These are phyloP conservation scores for Lamellibrachia luymesi DNA, from an alignment of 1,140 invertebrate genomes.

Conservation along the genomic window DNA sequence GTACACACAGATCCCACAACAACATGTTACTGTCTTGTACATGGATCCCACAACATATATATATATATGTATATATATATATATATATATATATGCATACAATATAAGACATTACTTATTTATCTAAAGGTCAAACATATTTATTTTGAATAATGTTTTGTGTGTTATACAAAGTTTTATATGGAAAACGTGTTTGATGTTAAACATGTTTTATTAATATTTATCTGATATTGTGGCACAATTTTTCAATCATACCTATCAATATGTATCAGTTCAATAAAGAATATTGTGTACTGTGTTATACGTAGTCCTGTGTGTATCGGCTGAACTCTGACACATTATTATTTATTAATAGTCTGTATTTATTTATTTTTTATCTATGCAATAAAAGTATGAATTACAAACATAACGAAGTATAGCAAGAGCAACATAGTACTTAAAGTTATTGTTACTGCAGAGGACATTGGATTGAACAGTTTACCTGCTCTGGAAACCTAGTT, in stretches of 20 bases:
- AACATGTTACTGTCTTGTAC: no score
- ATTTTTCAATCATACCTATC: background rate
- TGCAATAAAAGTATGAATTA: no score
- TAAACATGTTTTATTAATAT: background rate
- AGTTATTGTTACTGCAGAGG: no score
- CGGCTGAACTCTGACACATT: no score
- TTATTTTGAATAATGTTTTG: background rate
- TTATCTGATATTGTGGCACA: background rate
- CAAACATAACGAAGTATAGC: no score
- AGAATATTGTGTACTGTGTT: background rate
- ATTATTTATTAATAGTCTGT: background rate
- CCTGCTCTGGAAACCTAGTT: no score
- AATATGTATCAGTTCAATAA: background rate
- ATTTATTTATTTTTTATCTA: no score
- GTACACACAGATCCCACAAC: no score
- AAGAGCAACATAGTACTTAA: no score
- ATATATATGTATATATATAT: background rate
- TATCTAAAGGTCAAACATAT: background rate
- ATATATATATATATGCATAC: background rate
- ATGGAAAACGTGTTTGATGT: background rate
- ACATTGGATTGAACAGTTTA: no score
- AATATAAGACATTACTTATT: background rate
- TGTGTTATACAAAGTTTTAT: constrained; percentile 1
- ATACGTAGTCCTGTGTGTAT: no score
- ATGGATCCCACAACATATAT: no score